These are phyloP conservation scores for Sylvietta virens DNA, from an alignment of 2,113 vertebrate genomes.

Conservation along the genomic window DNA sequence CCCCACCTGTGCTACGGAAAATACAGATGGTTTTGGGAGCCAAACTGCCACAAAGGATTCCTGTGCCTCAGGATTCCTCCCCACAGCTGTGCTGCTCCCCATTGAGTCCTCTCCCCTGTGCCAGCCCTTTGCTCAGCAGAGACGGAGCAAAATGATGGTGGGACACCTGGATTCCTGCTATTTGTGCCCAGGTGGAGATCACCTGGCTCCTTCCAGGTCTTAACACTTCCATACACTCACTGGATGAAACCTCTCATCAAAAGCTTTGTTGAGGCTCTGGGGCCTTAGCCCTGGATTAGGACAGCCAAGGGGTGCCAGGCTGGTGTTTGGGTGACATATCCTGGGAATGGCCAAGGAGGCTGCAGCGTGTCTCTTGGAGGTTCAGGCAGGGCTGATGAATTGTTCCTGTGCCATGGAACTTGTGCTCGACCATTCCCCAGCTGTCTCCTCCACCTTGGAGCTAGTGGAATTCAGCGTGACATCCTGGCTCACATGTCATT, in stretches of 20 bases:
- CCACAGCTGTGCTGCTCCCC: neutral
- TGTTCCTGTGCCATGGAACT: neutral
- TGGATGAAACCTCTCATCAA: neutral
- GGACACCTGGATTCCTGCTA: neutral
- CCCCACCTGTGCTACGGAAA: neutral
- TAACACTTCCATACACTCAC: neutral
- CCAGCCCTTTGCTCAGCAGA: neutral
- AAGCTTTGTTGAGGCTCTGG: neutral
- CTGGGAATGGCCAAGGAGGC: neutral
- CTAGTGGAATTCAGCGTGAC: rapidly evolving
- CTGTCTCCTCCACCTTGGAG: neutral
- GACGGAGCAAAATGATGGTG: neutral
- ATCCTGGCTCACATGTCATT: rapidly evolving
- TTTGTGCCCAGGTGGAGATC: neutral
- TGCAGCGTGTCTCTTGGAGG: neutral
- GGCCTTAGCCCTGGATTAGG: neutral
- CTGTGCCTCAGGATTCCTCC: neutral
- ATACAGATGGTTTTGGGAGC: neutral
- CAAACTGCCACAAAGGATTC: neutral
- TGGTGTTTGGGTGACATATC: neutral
- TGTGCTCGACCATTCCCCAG: neutral
- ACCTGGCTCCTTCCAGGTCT: neutral
- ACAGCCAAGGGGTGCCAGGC: neutral
- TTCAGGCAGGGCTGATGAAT: neutral
- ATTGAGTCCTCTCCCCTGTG: neutral